phyloP scores from a whole-genome alignment of 2,113 vertebrate genomes.

The Pelmatolapia mariae region DNA sequence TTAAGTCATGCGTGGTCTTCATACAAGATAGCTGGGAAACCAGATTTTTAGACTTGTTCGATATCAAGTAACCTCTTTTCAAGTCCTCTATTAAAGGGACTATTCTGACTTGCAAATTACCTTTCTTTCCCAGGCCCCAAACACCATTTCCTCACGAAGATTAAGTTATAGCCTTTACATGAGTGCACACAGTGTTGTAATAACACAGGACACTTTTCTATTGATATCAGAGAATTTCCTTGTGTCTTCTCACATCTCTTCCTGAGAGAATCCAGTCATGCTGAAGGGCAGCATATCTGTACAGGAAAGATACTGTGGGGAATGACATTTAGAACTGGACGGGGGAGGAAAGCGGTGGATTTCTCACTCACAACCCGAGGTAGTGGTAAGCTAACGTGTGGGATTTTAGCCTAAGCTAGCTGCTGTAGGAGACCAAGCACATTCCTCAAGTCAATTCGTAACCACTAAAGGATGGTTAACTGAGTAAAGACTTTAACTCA shows the following conservation, averaged over 20 bases:
- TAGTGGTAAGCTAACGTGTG: not conserved
- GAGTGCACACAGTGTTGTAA: constrained; percentile 59
- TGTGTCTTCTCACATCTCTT: constrained; percentile 46
- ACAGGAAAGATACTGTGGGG: constrained; percentile 18
- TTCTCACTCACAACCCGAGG: constrained; percentile 30
- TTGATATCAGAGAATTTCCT: constrained; percentile 54
- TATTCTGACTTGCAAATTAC: constrained; percentile 77
- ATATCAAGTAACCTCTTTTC: constrained; percentile 78
- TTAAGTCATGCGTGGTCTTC: constrained; percentile 68
- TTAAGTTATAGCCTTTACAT: constrained; percentile 65
- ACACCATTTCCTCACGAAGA: constrained; percentile 68
- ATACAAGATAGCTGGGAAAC: constrained; percentile 72
- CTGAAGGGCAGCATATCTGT: constrained; percentile 51
- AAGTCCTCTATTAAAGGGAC: constrained; percentile 69
- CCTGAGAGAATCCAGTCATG: constrained; percentile 52
- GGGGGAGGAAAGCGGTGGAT: constrained; percentile 8
- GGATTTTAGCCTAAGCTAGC: not conserved
- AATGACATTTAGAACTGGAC: constrained; percentile 58
- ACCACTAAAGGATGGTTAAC: constrained; percentile 50
- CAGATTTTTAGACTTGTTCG: constrained; percentile 72
- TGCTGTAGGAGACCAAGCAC: not conserved
- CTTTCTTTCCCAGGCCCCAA: constrained; percentile 59
- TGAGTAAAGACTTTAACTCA: not conserved
- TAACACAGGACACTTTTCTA: constrained; percentile 54
- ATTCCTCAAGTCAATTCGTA: constrained; percentile 41